Conservation (phyloP, 2,888 invertebrate species). For the Hartigia nigra region DNA sequence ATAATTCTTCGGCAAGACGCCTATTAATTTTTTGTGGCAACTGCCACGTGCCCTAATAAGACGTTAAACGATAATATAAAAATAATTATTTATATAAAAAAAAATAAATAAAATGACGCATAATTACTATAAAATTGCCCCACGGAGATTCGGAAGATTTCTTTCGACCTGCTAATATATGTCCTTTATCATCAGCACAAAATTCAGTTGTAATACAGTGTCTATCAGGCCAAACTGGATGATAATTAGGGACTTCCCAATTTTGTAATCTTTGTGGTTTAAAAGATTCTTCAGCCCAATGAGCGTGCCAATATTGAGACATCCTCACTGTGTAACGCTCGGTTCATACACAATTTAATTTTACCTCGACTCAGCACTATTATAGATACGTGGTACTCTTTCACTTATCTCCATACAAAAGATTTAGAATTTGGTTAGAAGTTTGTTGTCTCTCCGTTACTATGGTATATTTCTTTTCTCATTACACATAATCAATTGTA, state of each 20-base stretch:
- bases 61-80: neutral
- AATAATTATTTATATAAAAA: neutral
- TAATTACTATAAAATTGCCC: constrained; percentile 45
- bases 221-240: constrained; percentile 44
- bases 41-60: constrained; percentile 45
- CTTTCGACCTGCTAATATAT: constrained; percentile 35
- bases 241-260: constrained; percentile 54
- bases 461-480: constrained; percentile 17
- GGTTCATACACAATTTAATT: too few relatives aligned
- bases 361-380: too few relatives aligned
- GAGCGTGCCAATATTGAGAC: constrained; percentile 53
- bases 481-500: constrained; percentile 35
- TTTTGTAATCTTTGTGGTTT: constrained; percentile 45
- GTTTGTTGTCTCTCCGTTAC: constrained; percentile 22
- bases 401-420: too few relatives aligned
- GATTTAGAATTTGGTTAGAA: too few relatives aligned
- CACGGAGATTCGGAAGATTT: constrained; percentile 37
- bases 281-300: constrained; percentile 48
- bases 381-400: too few relatives aligned
- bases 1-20: constrained; percentile 40
- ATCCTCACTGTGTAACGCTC: constrained; percentile 24
- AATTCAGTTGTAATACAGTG: constrained; percentile 46
- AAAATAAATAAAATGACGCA: too few relatives aligned
- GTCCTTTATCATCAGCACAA: constrained; percentile 44
- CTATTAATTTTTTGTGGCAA: constrained; percentile 46